Evolutionary conservation across 2,888 invertebrate species (phyloP), one percentile per base, ranked within the genome.

Genomic region (Smittia aterrima): DNA sequence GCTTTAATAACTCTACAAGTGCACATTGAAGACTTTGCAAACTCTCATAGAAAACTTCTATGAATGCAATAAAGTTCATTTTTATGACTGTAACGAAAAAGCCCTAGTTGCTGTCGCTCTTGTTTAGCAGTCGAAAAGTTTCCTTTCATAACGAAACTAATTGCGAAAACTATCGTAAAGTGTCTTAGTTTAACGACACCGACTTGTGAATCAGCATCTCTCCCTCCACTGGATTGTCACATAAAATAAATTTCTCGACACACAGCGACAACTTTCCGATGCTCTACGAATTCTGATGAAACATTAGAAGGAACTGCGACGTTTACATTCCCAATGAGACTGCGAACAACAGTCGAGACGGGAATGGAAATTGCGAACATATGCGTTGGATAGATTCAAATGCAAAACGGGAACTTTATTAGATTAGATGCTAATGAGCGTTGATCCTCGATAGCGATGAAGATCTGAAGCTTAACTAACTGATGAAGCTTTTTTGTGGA

Each of bases 341-440:
- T 38, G 6, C 38, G 38, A 4, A 38, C 38, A 38, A 38, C 38
- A 4, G 38, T 11, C 11, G 11, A 38, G 38, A 38, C 4, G 38
- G 47, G 47, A 16, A 47, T 16, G 47, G 47, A 47, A 47, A 47
- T n/a, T 47, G 47, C 47, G 47, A 47, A 47, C 13, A 47, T 47
- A 47, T 47, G 47, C 47, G 47, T 16, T n/a, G n/a, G 47, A n/a
- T 4, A 38, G 11, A 16, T 47, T 47, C 16, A n/a, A n/a, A 47
- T 47, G 47, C 47, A 47, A n/a, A 47, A n/a, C n/a, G 7, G 25
- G 20, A 71, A 32, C 24, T 71, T 71, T 71, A 47, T 68, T 68
- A 25, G 24, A 22, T 71, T 53, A 71, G 71, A 71, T 71, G 54
- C 54, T 71, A 71, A 71, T 71, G 32, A 71, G 32, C 71, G 53